A percentile compares a stretch with the other conserved stretches of the same genome.
Evolutionary conservation across 2,888 invertebrate genomes (phyloP).

Genomic region (Nesidiocoris tenuis): DNA sequence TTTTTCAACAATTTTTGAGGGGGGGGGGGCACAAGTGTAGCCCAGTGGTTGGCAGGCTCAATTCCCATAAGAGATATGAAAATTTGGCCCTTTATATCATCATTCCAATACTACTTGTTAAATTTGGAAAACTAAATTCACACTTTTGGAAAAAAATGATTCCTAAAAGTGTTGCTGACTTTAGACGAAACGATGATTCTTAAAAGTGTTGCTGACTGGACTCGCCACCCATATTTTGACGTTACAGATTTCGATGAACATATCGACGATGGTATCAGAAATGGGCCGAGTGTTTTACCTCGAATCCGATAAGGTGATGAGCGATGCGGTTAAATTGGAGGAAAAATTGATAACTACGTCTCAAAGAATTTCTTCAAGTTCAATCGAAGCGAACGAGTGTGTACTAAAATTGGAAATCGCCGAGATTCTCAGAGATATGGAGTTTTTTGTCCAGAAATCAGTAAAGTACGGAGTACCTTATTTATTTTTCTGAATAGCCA

Average conservation of each 20-base stretch:
- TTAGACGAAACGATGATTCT: no score
- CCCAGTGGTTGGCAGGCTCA: no score
- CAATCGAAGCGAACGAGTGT: not conserved
- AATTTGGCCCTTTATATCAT: no score
- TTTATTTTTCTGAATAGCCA: not conserved
- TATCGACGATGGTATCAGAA: not conserved
- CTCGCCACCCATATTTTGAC: no score
- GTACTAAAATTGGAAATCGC: not conserved
- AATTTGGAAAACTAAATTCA: no score
- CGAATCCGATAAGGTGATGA: not conserved
- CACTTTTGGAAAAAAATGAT: no score
- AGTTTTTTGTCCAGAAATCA: not conserved
- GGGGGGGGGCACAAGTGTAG: no score
- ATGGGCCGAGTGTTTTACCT: not conserved
- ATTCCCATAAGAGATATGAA: no score
- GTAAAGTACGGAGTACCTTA: not conserved
- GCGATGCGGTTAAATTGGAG: not conserved
- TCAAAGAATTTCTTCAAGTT: not conserved
- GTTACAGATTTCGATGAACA: constrained; percentile 19
- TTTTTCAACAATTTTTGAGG: no score
- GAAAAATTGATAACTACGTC: not conserved
- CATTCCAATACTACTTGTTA: no score
- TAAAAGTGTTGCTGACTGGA: no score
- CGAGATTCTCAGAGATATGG: not conserved
- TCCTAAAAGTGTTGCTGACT: no score